Conservation (phyloP, 2,797 vertebrate genomes). For the Poecilia wingei region DNA sequence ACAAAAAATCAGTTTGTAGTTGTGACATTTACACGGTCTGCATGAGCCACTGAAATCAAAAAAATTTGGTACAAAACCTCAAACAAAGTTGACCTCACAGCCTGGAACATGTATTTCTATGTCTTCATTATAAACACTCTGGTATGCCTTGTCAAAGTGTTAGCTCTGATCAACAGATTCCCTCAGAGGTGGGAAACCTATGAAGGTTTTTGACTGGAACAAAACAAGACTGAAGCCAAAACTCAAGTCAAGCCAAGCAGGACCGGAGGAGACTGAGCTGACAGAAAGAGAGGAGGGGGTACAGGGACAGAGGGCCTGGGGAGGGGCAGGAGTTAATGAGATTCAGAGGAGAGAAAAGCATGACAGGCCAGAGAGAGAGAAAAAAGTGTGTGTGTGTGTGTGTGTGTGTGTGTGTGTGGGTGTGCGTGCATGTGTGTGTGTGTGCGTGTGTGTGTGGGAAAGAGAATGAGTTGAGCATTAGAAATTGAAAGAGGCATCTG, state of each 20-base stretch:
- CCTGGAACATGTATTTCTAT: not conserved
- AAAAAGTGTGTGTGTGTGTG: not conserved
- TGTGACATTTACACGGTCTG: not conserved
- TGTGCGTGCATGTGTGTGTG: not conserved
- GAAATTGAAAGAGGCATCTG: conserved; percentile 23
- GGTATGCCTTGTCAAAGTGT: not conserved
- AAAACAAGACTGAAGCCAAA: conserved; percentile 45
- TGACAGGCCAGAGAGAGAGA: not conserved
- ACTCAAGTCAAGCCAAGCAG: not conserved
- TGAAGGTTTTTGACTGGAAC: conserved; percentile 31
- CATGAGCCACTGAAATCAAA: not conserved
- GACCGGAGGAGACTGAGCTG: not conserved
- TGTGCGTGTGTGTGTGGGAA: not conserved
- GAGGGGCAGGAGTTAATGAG: not conserved
- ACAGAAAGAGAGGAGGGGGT: not conserved
- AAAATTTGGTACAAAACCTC: not conserved
- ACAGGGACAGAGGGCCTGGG: not conserved
- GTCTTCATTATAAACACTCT: not conserved
- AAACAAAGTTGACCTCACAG: not conserved
- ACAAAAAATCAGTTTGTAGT: not conserved
- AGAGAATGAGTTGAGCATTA: conserved; percentile 20
- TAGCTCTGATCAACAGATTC: not conserved
- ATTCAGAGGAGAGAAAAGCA: conserved; percentile 18
- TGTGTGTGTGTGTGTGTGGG: not conserved
- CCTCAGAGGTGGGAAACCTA: not conserved